phyloP scores from a whole-genome alignment of 2,113 vertebrate genomes.

The Australoheros scitulus region DNA sequence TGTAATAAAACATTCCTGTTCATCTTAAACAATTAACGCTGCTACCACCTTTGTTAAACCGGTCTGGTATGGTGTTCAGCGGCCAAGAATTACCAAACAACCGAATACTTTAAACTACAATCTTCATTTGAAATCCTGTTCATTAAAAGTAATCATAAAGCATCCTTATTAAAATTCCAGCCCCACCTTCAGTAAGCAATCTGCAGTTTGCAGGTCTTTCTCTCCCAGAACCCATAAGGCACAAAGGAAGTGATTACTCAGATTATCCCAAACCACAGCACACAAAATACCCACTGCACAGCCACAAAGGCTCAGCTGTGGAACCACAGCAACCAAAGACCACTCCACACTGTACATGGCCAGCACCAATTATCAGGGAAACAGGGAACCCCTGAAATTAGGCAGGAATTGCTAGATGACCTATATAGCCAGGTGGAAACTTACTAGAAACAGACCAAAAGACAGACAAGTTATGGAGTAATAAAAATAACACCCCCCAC shows the following conservation, averaged over 20 bases:
- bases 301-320: accelerated
- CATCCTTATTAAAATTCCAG: neutral
- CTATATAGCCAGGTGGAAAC: too few species aligned
- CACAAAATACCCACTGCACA: neutral
- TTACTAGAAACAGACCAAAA: too few species aligned
- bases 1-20: too few species aligned
- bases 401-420: too few species aligned
- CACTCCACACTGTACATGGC: neutral
- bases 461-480: too few species aligned
- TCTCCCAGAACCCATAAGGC: neutral
- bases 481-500: too few species aligned
- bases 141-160: too few species aligned
- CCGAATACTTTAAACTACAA: neutral
- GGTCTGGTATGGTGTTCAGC: neutral
- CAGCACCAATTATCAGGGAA: too few species aligned
- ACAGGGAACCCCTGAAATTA: too few species aligned
- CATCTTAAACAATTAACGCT: too few species aligned
- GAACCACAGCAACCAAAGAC: neutral
- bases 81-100: neutral
- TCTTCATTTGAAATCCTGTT: neutral
- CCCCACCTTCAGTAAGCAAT: neutral
- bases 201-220: neutral
- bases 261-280: accelerated
- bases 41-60: neutral
- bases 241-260: neutral